Conservation (phyloP, 2,113 vertebrate genomes). For the Ornithorhynchus anatinus region DNA sequence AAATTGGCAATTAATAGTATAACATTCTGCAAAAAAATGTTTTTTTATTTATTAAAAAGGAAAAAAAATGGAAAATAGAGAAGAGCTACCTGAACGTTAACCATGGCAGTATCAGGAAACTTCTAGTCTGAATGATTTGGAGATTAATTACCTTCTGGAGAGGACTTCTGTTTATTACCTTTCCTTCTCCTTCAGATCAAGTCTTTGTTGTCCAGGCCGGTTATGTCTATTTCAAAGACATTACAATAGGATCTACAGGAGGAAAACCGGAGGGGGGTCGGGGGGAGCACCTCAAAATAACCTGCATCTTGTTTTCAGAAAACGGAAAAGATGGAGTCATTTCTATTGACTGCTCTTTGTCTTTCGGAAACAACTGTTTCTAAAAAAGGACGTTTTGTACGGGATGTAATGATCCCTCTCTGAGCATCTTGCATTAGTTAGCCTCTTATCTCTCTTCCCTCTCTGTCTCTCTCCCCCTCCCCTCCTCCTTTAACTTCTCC, state of each 20-base stretch:
- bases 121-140: constrained; percentile 62
- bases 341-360: constrained; percentile 3
- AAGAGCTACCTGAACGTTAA: constrained; percentile 77
- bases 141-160: constrained; percentile 78
- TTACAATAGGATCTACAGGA: constrained; percentile 55
- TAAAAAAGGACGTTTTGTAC: constrained; percentile 31
- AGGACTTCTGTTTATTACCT: constrained; percentile 61
- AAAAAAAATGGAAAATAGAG: constrained; percentile 66
- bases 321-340: constrained; percentile 9
- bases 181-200: constrained; percentile 57
- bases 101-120: constrained; percentile 67
- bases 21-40: constrained; percentile 75
- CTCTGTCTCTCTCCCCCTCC: constrained; percentile 44
- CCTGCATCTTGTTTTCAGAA: constrained; percentile 13
- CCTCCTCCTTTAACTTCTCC: too few relatives aligned
- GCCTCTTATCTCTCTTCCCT: constrained; percentile 6
- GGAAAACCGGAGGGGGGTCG: constrained; percentile 50
- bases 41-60: constrained; percentile 36
- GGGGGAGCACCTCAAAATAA: too few relatives aligned
- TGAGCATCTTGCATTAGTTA: constrained; percentile 17
- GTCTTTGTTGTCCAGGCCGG: constrained; percentile 72
- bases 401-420: constrained; percentile 24
- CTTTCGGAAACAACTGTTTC: constrained; percentile 10
- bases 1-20: constrained; percentile 92
- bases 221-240: constrained; percentile 55